Conservation (phyloP, 2,797 vertebrate genomes). For the Rhincodon typus region DNA sequence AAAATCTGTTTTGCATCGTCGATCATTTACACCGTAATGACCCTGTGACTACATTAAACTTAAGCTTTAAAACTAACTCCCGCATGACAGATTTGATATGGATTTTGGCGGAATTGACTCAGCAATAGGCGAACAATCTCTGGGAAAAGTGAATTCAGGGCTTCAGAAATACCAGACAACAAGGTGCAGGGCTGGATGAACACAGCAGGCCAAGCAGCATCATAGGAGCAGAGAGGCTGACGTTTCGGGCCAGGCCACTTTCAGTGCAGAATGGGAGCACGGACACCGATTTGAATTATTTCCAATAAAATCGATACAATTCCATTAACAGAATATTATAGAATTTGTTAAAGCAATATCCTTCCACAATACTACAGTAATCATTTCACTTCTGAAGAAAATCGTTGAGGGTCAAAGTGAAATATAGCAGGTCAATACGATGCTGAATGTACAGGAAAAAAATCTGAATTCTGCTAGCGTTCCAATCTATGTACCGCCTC, state of each 20-base stretch:
- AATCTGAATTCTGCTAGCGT: background rate
- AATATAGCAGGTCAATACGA: constrained; percentile 46
- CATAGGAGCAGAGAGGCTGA: too few species aligned
- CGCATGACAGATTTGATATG: background rate
- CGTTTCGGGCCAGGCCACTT: too few species aligned
- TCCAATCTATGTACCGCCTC: background rate
- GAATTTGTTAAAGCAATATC: background rate
- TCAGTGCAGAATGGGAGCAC: too few species aligned
- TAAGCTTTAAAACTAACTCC: background rate
- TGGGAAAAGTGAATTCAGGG: background rate
- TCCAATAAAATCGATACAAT: background rate
- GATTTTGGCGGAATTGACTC: background rate
- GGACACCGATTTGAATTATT: background rate
- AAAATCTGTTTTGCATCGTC: background rate
- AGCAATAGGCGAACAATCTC: too few species aligned
- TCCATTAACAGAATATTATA: background rate
- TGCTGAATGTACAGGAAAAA: background rate
- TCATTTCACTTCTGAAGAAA: background rate
- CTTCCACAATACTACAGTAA: background rate
- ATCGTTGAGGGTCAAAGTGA: constrained; percentile 40
- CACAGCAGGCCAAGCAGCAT: too few species aligned
- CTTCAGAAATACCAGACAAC: background rate
- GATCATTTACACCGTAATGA: background rate
- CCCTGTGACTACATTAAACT: background rate
- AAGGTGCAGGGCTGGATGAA: too few species aligned